Percentiles rank a stretch among this genome's conserved stretches.
These are phyloP conservation scores for Pangasius djambal DNA, from an alignment of 2,797 vertebrate genomes.

Conservation along the genomic window DNA sequence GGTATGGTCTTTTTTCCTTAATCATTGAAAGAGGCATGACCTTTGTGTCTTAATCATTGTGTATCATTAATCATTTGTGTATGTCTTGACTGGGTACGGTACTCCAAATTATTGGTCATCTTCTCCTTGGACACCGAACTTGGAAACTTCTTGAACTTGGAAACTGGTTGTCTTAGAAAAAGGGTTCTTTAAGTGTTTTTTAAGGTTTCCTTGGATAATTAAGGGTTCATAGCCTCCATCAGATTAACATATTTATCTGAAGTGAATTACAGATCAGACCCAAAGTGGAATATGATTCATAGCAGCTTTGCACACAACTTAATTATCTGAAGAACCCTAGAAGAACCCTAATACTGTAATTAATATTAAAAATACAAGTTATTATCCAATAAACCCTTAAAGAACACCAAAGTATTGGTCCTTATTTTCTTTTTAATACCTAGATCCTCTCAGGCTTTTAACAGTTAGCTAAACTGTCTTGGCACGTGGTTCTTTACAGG, in stretches of 20 bases:
- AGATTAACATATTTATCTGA: background rate
- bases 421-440: background rate
- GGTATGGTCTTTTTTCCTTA: background rate
- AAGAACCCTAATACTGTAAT: background rate
- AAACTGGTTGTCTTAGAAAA: background rate
- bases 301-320: background rate
- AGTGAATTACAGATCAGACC: background rate
- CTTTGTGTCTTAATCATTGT: background rate
- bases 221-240: background rate
- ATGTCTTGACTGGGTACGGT: background rate
- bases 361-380: background rate
- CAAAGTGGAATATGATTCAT: background rate
- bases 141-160: background rate
- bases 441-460: background rate
- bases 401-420: background rate
- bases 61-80: no score
- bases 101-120: background rate
- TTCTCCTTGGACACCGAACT: background rate
- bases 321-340: background rate
- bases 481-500: background rate
- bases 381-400: background rate
- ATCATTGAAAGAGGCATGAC: background rate
- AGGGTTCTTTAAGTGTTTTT: background rate
- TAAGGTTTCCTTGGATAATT: background rate
- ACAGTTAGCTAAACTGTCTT: background rate